Evolutionary conservation across 2,113 vertebrate species (phyloP).

Genomic region (Chaetura pelagica): DNA sequence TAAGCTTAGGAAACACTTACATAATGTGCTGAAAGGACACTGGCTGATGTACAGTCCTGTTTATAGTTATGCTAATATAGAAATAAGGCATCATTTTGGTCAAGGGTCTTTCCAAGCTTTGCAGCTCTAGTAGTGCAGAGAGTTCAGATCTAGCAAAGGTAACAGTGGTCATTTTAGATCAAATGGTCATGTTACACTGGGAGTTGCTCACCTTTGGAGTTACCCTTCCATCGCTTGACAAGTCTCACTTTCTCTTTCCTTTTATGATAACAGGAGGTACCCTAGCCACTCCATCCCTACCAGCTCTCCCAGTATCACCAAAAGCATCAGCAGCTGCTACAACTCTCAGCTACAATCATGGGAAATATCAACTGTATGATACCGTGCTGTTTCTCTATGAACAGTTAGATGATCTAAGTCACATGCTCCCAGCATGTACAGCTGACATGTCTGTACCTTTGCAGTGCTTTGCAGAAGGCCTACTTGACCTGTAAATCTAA

Average conservation of each 20-base stretch:
- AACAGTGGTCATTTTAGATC: background rate
- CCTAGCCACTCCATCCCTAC: background rate
- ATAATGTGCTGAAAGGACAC: background rate
- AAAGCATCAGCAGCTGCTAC: background rate
- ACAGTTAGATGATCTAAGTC: background rate
- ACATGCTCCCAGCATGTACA: background rate
- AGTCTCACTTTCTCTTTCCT: background rate
- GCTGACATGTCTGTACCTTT: background rate
- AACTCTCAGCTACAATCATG: background rate
- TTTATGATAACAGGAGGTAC: background rate
- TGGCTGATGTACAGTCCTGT: background rate
- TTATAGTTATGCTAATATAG: background rate
- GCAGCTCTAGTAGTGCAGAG: background rate
- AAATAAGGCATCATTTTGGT: background rate
- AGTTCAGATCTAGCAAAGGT: background rate
- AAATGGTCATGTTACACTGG: rapidly evolving
- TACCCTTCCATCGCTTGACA: background rate
- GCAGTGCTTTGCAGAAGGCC: background rate
- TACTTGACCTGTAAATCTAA: constrained; percentile 10
- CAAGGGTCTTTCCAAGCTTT: background rate
- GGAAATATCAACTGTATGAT: background rate
- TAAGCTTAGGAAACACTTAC: background rate
- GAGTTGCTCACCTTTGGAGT: background rate
- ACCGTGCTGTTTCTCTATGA: background rate
- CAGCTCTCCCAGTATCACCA: background rate